Evolutionary conservation across 2,797 vertebrate species (phyloP), one percentile per base, ranked within the genome.

Genomic region (Sebastes miniatus): DNA sequence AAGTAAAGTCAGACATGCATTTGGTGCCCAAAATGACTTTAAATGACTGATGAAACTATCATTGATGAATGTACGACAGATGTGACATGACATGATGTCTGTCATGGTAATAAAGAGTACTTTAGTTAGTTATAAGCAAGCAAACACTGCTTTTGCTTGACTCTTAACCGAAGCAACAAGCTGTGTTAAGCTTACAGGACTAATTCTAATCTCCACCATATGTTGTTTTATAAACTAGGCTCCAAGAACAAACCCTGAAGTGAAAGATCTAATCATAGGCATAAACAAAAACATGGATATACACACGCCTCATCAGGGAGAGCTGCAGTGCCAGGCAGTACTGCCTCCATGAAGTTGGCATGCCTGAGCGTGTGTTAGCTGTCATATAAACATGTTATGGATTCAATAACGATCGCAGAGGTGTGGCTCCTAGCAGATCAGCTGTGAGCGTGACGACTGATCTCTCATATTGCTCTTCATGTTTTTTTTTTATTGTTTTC

Each of bases 381-480:
- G 73, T 68, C 80, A 52, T 61, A 64, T 79, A 52, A 81, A 85
- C 29, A 64, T 73, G 80, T 85, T 52, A 83, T 85, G 73, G 81
- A 47, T 78, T 66, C 47, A 70, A 56, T 85, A 81, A 81, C 79
- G 50, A 34, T 61, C 22, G 2, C 31, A 77, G 66, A 83, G 58
- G 72, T 52, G 77, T 76, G 84, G 73, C 67, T 74, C 32, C 25
- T 31, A 6, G 18, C 47, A 73, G 34, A 61, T 22, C 16, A 18
- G 2, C 16, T 11, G 27, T 13, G 4, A 12, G 31, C 39, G 14
- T 73, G 31, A 76, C 9, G 10, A 5, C 32, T 52, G n/a, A 56
- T 11, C 0, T 43, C 39, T 58, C 10, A 24, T 66, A 14, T 50
- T 29, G 16, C 1, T 69, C 8, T 73, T 5, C 10, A 7, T 50